Conservation (phyloP, 2,113 vertebrate species). For the Pituophis catenifer region DNA sequence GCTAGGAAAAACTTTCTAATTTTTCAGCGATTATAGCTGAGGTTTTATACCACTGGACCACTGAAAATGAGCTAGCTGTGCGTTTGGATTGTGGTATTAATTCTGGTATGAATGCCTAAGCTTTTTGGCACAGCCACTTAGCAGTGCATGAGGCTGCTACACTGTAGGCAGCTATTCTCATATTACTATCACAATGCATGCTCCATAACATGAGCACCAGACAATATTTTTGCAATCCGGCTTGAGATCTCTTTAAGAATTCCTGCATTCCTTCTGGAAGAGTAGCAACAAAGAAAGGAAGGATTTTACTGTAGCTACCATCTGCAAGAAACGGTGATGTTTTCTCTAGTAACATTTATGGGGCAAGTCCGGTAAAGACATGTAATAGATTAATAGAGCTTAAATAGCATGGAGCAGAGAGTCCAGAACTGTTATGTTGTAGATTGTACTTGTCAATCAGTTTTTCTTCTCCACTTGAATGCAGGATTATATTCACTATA, state of each 20-base stretch:
- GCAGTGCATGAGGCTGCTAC: neutral
- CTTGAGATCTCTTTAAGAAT: neutral
- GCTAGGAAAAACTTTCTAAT: neutral
- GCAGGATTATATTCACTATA: neutral
- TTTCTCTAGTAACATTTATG: neutral
- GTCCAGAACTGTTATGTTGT: neutral
- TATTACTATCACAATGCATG: neutral
- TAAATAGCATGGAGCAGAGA: neutral
- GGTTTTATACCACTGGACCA: neutral
- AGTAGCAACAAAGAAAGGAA: neutral
- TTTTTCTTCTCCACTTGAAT: neutral
- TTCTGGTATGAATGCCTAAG: slow-evolving; percentile 18
- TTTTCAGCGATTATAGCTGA: slow-evolving; percentile 1
- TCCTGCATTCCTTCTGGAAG: neutral
- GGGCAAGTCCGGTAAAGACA: neutral
- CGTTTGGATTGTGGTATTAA: slow-evolving; percentile 6
- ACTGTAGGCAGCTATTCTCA: slow-evolving; percentile 2
- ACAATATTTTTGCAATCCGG: neutral
- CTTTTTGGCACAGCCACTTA: slow-evolving; percentile 7
- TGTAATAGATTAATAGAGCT: neutral
- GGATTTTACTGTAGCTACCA: neutral
- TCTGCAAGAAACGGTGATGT: neutral
- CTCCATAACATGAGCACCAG: neutral
- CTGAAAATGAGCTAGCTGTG: neutral
- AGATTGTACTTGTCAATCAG: neutral